These are phyloP conservation scores for Acleris literana DNA, from an alignment of 2,888 invertebrate genomes.

Conservation along the genomic window DNA sequence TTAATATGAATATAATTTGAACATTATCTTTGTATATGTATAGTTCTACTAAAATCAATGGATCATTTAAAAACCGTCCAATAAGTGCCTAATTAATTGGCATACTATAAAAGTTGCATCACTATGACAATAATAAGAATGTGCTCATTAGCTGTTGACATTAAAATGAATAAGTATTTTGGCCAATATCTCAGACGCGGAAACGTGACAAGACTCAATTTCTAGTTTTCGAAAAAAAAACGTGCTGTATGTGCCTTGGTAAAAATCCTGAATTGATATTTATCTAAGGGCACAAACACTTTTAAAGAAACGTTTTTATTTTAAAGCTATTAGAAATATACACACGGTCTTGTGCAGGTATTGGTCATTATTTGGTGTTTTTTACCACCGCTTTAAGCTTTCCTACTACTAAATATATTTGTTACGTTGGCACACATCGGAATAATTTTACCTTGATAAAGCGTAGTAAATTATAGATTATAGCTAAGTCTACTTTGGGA, in stretches of 20 bases:
- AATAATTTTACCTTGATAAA: background rate
- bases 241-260: too few species aligned
- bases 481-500: too few species aligned
- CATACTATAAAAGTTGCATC: conserved; percentile 8
- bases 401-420: conserved; percentile 44
- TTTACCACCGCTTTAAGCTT: conserved; percentile 62
- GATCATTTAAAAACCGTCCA: background rate
- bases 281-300: too few species aligned
- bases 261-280: too few species aligned
- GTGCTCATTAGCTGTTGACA: conserved; percentile 25
- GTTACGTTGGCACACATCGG: conserved; percentile 24
- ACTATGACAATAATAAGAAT: conserved; percentile 26
- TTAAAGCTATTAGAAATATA: background rate
- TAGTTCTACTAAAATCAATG: background rate
- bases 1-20: background rate
- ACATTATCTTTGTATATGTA: background rate
- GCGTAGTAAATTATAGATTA: too few species aligned
- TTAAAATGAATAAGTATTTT: conserved; percentile 7
- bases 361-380: conserved; percentile 48
- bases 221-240: background rate
- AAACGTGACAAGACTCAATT: background rate
- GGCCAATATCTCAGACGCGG: conserved; percentile 8
- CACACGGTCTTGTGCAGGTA: background rate
- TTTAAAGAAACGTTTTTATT: background rate
- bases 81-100: background rate